Base-by-base conservation (phyloP, 1,140 invertebrate species). In the Sminthurides bifidus region DNA sequence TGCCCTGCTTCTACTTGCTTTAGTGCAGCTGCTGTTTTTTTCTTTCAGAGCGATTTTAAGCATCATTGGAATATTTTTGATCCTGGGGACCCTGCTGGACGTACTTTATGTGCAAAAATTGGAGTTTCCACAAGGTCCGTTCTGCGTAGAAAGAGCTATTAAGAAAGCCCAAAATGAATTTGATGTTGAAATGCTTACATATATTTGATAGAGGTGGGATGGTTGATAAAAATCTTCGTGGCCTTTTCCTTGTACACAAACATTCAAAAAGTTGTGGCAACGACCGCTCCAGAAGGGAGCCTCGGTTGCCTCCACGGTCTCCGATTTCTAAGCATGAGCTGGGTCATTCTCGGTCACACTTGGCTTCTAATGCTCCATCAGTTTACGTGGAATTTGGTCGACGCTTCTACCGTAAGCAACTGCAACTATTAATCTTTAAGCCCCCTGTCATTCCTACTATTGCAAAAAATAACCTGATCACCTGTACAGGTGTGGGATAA, bases 261-360 rank as follows among this genome's bases (percentile, higher is more conserved):
- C 56, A 66, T 63, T 15, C 54, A 60, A n/a, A 73, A 72, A 60
- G 53, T 72, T 12, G 46, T 73, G 27, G 61, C 56, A 17, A 68
- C 67, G 1, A 56, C 60, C 15, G 21, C 43, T n/a, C 54, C 51
- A 5, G 58, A 55, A n/a, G 58, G 58, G 41, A 10, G 10, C 23
- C 49, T 68, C 1, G 43, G 48, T 19, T 66, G 64, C 49, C 19
- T 73, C 17, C 67, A 73, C 54, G 70, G 71, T 10, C 66, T 72
- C 29, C 61, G 71, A 14, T 72, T 75, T 19, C 43, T 76, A n/a
- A 71, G 71, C 44, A 75, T 74, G 68, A 63, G 66, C 1, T 77
- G 75, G 75, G 71, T 77, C 8, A 68, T 77, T 23, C 59, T 75
- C 2, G 74, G 72, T 5, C 75, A 77, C 57, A 68, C 70, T 8